These are phyloP conservation scores for Dreissena polymorpha DNA, from an alignment of 1,140 invertebrate genomes.

Conservation along the genomic window DNA sequence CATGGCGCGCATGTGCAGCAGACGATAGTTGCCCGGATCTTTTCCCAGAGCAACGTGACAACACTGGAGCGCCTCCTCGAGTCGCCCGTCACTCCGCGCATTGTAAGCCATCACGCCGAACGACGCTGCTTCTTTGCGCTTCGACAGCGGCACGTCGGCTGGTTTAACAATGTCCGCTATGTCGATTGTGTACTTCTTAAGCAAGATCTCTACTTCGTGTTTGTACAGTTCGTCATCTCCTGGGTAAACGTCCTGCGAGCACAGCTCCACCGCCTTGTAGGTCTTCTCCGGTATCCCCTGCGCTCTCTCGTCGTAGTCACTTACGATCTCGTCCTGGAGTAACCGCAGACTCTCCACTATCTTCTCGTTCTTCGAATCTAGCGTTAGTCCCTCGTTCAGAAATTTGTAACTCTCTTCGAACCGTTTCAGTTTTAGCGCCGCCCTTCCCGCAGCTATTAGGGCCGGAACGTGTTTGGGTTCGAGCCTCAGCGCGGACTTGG, in stretches of 20 bases:
- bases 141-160: constrained; percentile 13
- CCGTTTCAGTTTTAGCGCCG: constrained; percentile 44
- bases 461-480: constrained; percentile 50
- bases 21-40: constrained; percentile 65
- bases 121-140: constrained; percentile 57
- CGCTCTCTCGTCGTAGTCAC: constrained; percentile 57
- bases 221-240: constrained; percentile 71
- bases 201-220: constrained; percentile 71
- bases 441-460: constrained; percentile 56
- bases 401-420: constrained; percentile 61
- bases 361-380: constrained; percentile 61
- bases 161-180: constrained; percentile 12
- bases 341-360: constrained; percentile 62
- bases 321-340: constrained; percentile 62
- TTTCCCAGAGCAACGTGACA: constrained; percentile 62
- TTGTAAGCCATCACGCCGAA: constrained; percentile 60
- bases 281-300: constrained; percentile 54
- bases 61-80: constrained; percentile 57
- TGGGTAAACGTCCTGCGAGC: constrained; percentile 71
- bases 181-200: constrained; percentile 69
- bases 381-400: constrained; percentile 61
- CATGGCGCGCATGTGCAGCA: constrained; percentile 66
- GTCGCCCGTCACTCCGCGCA: constrained; percentile 43
- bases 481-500: constrained; percentile 43
- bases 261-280: constrained; percentile 72